phyloP scores from a whole-genome alignment of 1,140 invertebrate species.

The Metaphire vulgaris region DNA sequence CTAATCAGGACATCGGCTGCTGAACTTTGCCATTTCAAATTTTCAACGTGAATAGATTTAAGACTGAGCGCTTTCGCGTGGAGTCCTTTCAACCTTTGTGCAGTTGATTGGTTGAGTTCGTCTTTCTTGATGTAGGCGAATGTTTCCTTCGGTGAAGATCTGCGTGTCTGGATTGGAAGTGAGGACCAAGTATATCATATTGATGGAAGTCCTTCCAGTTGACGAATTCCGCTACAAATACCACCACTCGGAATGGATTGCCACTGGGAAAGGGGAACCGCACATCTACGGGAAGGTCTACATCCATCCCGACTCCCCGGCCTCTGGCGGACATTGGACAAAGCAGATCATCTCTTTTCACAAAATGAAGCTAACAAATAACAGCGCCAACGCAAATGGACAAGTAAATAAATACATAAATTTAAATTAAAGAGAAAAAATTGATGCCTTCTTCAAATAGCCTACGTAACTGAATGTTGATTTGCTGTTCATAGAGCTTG shows the following conservation, averaged over 20 bases:
- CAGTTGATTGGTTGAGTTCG: too few species aligned
- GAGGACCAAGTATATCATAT: slow-evolving; percentile 93
- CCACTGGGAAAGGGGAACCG: slow-evolving; percentile 48
- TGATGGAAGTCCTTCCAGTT: slow-evolving; percentile 92
- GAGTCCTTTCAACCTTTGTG: too few species aligned
- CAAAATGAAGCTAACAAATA: slow-evolving; percentile 96
- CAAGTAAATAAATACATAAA: slow-evolving; percentile 61
- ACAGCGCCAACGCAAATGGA: slow-evolving; percentile 95
- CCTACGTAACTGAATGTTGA: too few species aligned
- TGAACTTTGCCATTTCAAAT: too few species aligned
- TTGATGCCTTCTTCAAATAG: too few species aligned
- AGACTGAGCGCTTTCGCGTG: too few species aligned
- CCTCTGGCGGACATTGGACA: slow-evolving; percentile 92
- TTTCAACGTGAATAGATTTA: too few species aligned
- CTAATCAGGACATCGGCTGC: too few species aligned
- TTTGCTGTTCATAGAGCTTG: too few species aligned
- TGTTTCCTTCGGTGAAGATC: slow-evolving; percentile 50
- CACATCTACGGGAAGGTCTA: slow-evolving; percentile 91
- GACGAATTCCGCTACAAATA: slow-evolving; percentile 67
- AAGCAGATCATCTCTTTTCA: slow-evolving; percentile 95
- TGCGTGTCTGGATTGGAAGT: slow-evolving; percentile 65
- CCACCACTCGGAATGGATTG: slow-evolving; percentile 31
- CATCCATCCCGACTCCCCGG: slow-evolving; percentile 94
- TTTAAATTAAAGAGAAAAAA: too few species aligned
- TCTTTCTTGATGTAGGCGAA: slow-evolving; percentile 38